Evolutionary conservation across 2,888 invertebrate genomes (phyloP).

Genomic region (Lordiphosa fenestrarum): DNA sequence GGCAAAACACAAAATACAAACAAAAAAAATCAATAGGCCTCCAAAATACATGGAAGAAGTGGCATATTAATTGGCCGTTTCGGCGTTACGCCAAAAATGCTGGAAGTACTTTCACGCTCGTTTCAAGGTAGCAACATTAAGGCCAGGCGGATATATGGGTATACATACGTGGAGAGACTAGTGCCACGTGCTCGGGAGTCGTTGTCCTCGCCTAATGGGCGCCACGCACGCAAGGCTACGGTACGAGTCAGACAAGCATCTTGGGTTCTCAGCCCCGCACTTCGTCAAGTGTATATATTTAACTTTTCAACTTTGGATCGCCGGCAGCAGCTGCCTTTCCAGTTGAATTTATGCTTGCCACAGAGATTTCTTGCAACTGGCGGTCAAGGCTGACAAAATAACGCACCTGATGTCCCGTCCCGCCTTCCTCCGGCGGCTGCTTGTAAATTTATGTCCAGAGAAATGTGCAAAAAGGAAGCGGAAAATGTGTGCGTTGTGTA

Average conservation of each 20-base stretch:
- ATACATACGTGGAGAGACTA: slow-evolving; percentile 28
- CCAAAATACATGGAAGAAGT: slow-evolving; percentile 1
- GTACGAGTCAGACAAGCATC: slow-evolving; percentile 61
- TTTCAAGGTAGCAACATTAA: slow-evolving; percentile 53
- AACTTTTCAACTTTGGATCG: slow-evolving; percentile 38
- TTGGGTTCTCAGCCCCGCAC: slow-evolving; percentile 53
- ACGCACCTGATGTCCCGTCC: slow-evolving; percentile 40
- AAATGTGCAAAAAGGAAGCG: slow-evolving; percentile 70
- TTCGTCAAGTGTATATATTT: slow-evolving; percentile 41
- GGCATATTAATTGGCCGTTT: slow-evolving; percentile 65
- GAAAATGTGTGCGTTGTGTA: slow-evolving; percentile 61
- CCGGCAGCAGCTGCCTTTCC: not conserved
- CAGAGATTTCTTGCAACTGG: slow-evolving; percentile 48
- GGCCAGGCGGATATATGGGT: slow-evolving; percentile 32
- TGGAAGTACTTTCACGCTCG: slow-evolving; percentile 72
- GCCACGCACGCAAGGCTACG: slow-evolving; percentile 50
- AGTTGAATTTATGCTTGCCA: slow-evolving; percentile 53
- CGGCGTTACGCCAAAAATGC: slow-evolving; percentile 57
- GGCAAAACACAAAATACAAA: slow-evolving; percentile 15
- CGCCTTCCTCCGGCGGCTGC: slow-evolving; percentile 41
- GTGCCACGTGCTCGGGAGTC: slow-evolving; percentile 43
- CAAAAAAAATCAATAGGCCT: slow-evolving; percentile 52
- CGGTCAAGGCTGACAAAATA: slow-evolving; percentile 63
- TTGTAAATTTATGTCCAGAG: slow-evolving; percentile 74
- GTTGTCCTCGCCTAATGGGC: slow-evolving; percentile 49